Conservation (phyloP, 2,888 invertebrate genomes). For the Netelia virgata region DNA sequence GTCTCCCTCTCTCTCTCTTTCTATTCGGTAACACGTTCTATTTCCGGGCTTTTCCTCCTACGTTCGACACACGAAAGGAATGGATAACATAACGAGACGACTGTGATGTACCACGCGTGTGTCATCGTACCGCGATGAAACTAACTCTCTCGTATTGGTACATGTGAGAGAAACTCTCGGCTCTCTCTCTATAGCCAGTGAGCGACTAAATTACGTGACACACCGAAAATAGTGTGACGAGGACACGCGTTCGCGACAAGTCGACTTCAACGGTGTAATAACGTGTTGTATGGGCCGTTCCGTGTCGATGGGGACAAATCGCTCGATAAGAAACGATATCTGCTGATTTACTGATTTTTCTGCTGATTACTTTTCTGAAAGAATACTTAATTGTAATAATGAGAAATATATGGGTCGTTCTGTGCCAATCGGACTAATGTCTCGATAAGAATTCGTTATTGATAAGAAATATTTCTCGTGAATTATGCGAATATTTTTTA, state of each 20-base stretch:
- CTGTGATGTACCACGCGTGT: conserved; percentile 11
- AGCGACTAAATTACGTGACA: conserved; percentile 27
- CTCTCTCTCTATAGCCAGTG: neutral
- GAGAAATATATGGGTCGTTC: too few relatives aligned
- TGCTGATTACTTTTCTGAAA: too few relatives aligned
- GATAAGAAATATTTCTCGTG: too few relatives aligned
- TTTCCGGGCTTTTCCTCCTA: conserved; percentile 8
- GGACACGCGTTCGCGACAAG: neutral
- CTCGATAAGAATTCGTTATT: too few relatives aligned
- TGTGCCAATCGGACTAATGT: too few relatives aligned
- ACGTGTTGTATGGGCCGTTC: neutral
- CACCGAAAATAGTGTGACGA: conserved; percentile 30
- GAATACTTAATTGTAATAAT: too few relatives aligned
- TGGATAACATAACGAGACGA: conserved; percentile 33
- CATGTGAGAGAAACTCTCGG: conserved; percentile 9
- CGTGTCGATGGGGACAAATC: neutral
- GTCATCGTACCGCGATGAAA: conserved; percentile 33
- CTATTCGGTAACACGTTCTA: conserved; percentile 23
- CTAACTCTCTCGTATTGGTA: neutral
- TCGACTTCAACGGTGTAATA: neutral
- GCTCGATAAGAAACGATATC: too few relatives aligned
- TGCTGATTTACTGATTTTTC: too few relatives aligned
- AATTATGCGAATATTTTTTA: too few relatives aligned
- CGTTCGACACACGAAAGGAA: conserved; percentile 23
- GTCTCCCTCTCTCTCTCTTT: conserved; percentile 11